A percentile compares a stretch with the other conserved stretches of the same genome.
Conservation (phyloP, 2,888 invertebrate genomes). For the Lasioglossum vierecki region DNA sequence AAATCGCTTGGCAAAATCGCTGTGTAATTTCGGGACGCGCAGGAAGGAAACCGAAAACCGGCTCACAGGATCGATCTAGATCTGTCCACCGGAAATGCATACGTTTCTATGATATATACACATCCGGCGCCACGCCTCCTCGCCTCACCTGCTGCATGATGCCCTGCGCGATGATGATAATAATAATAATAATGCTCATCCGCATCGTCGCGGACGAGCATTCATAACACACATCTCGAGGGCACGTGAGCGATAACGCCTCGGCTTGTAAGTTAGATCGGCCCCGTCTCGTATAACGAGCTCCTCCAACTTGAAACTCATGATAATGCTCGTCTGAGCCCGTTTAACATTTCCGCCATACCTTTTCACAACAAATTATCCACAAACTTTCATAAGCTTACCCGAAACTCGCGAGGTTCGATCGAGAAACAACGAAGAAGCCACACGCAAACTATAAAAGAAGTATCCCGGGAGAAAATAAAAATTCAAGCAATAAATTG, state of each 20-base stretch:
- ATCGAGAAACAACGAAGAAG: background rate
- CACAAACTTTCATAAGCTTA: background rate
- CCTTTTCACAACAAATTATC: background rate
- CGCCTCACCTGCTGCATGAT: constrained; percentile 77
- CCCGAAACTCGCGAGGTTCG: background rate
- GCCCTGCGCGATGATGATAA: constrained; percentile 73
- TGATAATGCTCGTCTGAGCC: constrained; percentile 19
- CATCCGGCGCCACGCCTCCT: constrained; percentile 82
- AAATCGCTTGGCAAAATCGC: constrained; percentile 11
- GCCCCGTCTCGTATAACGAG: constrained; percentile 52
- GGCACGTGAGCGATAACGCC: constrained; percentile 68
- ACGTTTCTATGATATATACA: constrained; percentile 77
- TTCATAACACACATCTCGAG: constrained; percentile 63
- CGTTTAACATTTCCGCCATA: constrained; percentile 23
- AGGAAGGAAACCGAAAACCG: constrained; percentile 47
- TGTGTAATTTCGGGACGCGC: constrained; percentile 37
- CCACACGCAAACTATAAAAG: background rate
- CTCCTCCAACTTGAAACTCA: constrained; percentile 20
- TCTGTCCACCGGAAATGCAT: constrained; percentile 77
- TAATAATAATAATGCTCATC: constrained; percentile 71
- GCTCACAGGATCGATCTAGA: constrained; percentile 73
- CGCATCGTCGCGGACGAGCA: constrained; percentile 71
- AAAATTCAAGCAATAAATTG: background rate
- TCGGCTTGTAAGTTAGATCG: constrained; percentile 34
- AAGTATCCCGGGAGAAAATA: background rate